Percentiles rank a stretch among this genome's conserved stretches.
Conservation (phyloP, 2,113 vertebrate species). For the Egretta garzetta region DNA sequence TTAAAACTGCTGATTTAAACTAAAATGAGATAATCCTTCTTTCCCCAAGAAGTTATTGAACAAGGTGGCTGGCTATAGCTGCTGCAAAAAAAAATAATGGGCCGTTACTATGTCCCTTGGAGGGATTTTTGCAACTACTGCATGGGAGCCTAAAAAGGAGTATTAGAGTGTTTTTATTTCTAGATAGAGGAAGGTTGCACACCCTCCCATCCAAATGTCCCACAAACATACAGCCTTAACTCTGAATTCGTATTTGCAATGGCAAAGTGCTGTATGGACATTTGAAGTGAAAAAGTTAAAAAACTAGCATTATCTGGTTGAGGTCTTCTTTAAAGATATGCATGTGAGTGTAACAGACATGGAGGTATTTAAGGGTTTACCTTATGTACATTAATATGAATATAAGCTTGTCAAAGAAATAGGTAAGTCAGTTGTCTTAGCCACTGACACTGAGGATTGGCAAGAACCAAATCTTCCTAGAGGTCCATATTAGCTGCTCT, state of each 20-base stretch:
- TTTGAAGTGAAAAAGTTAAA: background rate
- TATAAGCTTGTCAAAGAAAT: background rate
- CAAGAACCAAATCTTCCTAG: background rate
- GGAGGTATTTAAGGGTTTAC: background rate
- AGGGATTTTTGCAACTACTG: background rate
- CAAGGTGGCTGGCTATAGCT: background rate
- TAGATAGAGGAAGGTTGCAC: background rate
- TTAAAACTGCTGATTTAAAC: background rate
- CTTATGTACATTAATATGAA: background rate
- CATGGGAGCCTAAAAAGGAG: background rate
- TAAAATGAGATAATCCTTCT: background rate
- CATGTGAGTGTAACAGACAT: background rate
- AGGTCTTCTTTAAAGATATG: background rate
- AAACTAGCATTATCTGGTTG: background rate
- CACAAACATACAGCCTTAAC: background rate
- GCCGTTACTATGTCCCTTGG: background rate
- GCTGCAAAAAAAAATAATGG: background rate
- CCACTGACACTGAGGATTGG: background rate
- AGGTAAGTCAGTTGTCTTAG: background rate
- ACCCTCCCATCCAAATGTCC: background rate
- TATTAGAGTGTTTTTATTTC: background rate
- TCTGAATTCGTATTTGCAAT: background rate
- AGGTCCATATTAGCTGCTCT: background rate
- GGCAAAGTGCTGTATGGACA: background rate
- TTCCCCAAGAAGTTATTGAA: background rate